Evolutionary conservation across 2,888 invertebrate genomes (phyloP).

Genomic region (Malthinus flaveolus): DNA sequence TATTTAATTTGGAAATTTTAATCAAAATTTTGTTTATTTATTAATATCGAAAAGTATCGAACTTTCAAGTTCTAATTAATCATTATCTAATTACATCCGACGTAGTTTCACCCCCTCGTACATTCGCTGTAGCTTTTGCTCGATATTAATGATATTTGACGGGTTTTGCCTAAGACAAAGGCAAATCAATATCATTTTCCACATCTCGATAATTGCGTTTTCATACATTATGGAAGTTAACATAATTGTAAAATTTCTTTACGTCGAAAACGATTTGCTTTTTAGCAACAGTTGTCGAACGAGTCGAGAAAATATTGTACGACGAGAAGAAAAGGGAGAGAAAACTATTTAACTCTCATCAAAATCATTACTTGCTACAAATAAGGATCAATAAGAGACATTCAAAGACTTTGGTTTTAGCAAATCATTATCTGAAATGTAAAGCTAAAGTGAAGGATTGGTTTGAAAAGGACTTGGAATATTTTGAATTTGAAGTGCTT

Average conservation of each 20-base stretch:
- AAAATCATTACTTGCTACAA: conserved; percentile 30
- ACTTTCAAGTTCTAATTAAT: conserved; percentile 31
- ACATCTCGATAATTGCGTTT: conserved; percentile 31
- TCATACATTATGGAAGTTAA: conserved; percentile 24
- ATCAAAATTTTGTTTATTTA: conserved; percentile 23
- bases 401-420: conserved; percentile 31
- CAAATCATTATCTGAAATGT: conserved; percentile 31
- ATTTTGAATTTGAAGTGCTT: conserved; percentile 29
- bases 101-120: conserved; percentile 16
- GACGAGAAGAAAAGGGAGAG: conserved; percentile 15
- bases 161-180: conserved; percentile 27
- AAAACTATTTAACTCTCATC: conserved; percentile 21
- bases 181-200: conserved; percentile 32
- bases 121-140: conserved; percentile 1
- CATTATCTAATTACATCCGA: conserved; percentile 32
- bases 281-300: conserved; percentile 1
- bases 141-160: conserved; percentile 33
- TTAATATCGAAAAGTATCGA: conserved; percentile 28
- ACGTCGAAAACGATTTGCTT: conserved; percentile 15
- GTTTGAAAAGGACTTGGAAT: conserved; percentile 29
- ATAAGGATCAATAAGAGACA: conserved; percentile 31
- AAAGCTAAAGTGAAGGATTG: conserved; percentile 28
- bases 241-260: conserved; percentile 23
- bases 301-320: background rate
- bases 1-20: conserved; percentile 4